Evolutionary conservation across 2,113 vertebrate genomes (phyloP).

Genomic region (Acrocephalus kingi): DNA sequence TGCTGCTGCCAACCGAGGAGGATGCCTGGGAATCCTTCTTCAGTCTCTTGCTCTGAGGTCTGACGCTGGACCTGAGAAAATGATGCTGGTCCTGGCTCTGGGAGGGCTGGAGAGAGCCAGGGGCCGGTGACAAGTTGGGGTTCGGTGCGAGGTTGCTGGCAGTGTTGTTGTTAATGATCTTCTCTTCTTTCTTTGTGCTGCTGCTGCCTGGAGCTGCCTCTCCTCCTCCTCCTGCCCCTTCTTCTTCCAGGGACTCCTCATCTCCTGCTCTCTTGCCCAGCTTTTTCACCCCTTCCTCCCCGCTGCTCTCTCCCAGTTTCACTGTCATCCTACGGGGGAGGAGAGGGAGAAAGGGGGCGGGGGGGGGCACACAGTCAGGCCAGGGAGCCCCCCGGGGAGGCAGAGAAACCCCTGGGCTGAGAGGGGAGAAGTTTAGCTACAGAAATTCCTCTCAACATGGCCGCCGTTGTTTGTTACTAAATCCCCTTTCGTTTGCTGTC

Average conservation of each 20-base stretch:
- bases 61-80: conserved; percentile 96
- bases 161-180: conserved; percentile 59
- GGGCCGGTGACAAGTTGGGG: conserved; percentile 61
- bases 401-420: conserved; percentile 55
- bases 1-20: conserved; percentile 77
- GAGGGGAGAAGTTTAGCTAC: conserved; percentile 73
- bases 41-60: conserved; percentile 96
- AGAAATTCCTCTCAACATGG: conserved; percentile 95
- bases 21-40: conserved; percentile 90
- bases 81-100: conserved; percentile 95
- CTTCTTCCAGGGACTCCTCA: conserved; percentile 88
- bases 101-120: conserved; percentile 74
- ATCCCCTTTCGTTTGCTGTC: conserved; percentile 88
- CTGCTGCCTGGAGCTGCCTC: conserved; percentile 80
- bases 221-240: conserved; percentile 87
- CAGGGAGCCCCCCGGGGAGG: neutral
- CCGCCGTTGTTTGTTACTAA: conserved; percentile 99
- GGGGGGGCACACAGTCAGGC: conserved; percentile 63
- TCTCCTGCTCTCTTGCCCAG: conserved; percentile 89
- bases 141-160: conserved; percentile 42
- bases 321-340: conserved; percentile 90
- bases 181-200: conserved; percentile 74
- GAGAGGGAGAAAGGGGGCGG: conserved; percentile 78
- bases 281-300: conserved; percentile 88
- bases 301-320: conserved; percentile 89